Evolutionary conservation across 1,140 invertebrate species (phyloP).

Genomic region (Hylaeus anthracinus): DNA sequence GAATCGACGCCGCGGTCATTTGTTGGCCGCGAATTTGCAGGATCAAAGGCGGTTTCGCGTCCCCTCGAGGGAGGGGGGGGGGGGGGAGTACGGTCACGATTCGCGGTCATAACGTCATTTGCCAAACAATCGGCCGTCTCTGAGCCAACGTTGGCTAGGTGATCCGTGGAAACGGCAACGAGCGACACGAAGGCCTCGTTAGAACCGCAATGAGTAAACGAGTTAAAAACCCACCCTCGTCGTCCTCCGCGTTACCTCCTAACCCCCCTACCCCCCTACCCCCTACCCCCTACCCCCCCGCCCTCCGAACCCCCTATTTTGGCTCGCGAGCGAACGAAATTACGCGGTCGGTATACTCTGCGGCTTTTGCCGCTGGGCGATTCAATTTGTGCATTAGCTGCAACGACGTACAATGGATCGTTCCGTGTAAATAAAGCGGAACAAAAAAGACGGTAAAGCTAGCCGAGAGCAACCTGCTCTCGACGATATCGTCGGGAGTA

Average conservation of each 20-base stretch:
- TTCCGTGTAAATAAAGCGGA: constrained; percentile 36
- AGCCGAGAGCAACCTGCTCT: background rate
- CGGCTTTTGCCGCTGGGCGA: constrained; percentile 32
- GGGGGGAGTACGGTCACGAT: background rate
- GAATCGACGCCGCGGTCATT: constrained; percentile 26
- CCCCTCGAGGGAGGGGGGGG: background rate
- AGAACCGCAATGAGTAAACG: constrained; percentile 47
- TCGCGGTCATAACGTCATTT: constrained; percentile 37
- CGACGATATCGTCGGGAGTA: background rate
- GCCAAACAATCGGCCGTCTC: constrained; percentile 32
- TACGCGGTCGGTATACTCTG: constrained; percentile 40
- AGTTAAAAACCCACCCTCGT: constrained; percentile 28
- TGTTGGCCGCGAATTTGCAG: constrained; percentile 16
- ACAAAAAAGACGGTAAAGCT: constrained; percentile 36
- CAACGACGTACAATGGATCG: constrained; percentile 24
- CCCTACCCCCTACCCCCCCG: too few relatives aligned
- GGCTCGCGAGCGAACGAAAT: constrained; percentile 33
- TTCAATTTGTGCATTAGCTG: constrained; percentile 46
- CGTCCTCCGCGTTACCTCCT: too few relatives aligned
- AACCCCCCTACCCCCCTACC: too few relatives aligned
- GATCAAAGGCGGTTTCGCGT: constrained; percentile 46
- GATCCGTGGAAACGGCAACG: background rate
- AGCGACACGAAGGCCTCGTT: constrained; percentile 20
- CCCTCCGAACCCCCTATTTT: constrained; percentile 10
- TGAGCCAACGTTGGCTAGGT: background rate